Conservation (phyloP, 2,113 vertebrate species). For the Garra rufa region DNA sequence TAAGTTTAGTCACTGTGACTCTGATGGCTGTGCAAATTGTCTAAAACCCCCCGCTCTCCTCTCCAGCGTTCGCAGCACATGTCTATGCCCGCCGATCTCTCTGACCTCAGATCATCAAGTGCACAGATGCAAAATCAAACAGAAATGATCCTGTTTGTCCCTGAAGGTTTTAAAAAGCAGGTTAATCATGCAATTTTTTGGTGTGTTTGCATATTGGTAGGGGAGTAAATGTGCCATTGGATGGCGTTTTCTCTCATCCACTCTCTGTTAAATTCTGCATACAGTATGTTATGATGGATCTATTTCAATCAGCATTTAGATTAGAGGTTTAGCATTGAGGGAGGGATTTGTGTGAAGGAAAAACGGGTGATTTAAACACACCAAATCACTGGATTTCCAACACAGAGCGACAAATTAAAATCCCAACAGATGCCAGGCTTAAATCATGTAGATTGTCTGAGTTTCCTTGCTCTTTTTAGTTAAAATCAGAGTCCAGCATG, state of each 20-base stretch:
- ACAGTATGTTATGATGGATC: not conserved
- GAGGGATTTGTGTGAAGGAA: not conserved
- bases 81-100: not conserved
- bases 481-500: not conserved
- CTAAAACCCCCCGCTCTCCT: not conserved
- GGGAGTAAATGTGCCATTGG: not conserved
- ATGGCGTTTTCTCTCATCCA: not conserved
- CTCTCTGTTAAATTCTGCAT: not conserved
- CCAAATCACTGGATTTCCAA: not conserved
- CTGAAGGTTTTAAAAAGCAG: not conserved
- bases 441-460: not conserved
- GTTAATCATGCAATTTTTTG: not conserved
- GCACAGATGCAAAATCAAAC: conserved; percentile 9
- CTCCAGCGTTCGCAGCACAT: not conserved
- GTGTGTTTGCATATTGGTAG: conserved; percentile 9
- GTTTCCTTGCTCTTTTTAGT: not conserved
- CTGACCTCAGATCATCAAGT: conserved; percentile 2
- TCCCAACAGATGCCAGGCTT: not conserved
- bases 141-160: not conserved
- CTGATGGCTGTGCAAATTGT: conserved; percentile 3
- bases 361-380: not conserved
- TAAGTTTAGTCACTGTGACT: not conserved
- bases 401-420: not conserved
- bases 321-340: not conserved
- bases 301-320: not conserved